Evolutionary conservation across 2,888 invertebrate genomes (phyloP), one percentile per base, ranked within the genome.

Genomic region (Molanna angustata): DNA sequence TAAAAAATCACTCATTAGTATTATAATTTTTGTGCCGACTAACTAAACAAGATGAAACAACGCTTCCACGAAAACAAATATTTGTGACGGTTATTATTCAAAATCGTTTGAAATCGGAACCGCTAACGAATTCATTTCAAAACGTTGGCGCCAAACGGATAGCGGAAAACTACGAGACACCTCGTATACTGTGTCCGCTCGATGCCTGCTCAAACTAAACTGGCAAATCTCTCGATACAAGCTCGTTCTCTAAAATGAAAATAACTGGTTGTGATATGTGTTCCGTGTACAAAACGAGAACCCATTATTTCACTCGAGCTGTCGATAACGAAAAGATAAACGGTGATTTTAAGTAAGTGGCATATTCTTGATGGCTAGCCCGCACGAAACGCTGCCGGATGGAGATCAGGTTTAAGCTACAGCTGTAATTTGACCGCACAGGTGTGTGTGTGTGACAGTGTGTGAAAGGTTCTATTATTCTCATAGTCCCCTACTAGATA

Each of bases 341-440:
- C 4, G 11, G 41, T 11, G 19, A 20, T 41, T 41, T 41, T 41
- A 17, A 21, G n/a, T 41, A 32, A 27, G 49, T 43, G 42, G 21
- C 49, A 16, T 9, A 13, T 32, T 33, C 20, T 43, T 19, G 31
- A 31, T 32, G 7, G 19, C 17, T n/a, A 42, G 43, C 42, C 49
- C 17, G 49, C 21, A 13, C 21, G 13, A 18, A 4, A 41, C 14
- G 13, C 13, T 19, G 11, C n/a, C 7, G 19, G n/a, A 14, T 27
- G 11, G 20, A 47, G n/a, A 7, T 14, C 6, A 11, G 22, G 41
- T 41, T 48, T 52, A 32, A 41, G 49, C 49, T 45, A 49, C 54
- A 54, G 54, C 54, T 54, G 54, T 46, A 49, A 54, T 37, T 54
- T 32, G 42, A 54, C 46, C 46, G 37, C 35, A 47, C 45, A 53